Conservation (phyloP, 2,888 invertebrate species). For the Oxycera nigricornis region DNA sequence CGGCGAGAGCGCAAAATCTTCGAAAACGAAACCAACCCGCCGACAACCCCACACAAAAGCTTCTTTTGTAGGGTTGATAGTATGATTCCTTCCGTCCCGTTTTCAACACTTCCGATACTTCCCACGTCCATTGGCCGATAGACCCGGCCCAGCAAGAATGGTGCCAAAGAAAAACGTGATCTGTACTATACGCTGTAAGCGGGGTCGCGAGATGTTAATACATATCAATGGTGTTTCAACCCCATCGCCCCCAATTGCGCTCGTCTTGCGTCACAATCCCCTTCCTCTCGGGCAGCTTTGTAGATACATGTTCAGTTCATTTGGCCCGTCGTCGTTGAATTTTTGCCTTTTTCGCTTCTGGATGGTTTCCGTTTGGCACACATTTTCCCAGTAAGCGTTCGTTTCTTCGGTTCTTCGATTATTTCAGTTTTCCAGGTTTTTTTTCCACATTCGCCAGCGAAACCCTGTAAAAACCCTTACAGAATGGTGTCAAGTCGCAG, state of each 20-base stretch:
- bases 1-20: background rate
- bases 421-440: background rate
- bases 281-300: background rate
- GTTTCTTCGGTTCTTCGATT: background rate
- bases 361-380: conserved; percentile 4
- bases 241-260: too few species aligned
- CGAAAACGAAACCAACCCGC: background rate
- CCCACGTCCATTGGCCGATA: background rate
- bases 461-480: background rate
- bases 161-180: background rate
- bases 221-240: background rate
- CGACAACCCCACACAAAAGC: background rate
- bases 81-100: too few species aligned
- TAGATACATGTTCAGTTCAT: conserved; percentile 3
- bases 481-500: background rate
- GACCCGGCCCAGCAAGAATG: background rate
- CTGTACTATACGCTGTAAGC: background rate
- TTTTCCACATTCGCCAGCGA: background rate
- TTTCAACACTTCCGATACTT: too few species aligned
- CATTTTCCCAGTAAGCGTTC: background rate
- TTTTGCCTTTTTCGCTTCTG: conserved; percentile 2
- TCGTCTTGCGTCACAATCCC: background rate
- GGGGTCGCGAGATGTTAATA: background rate
- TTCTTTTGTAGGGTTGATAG: background rate
- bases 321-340: background rate